A percentile compares a stretch with the other conserved stretches of the same genome.
phyloP scores from a whole-genome alignment of 1,140 invertebrate genomes.

The Drosophila asahinai region DNA sequence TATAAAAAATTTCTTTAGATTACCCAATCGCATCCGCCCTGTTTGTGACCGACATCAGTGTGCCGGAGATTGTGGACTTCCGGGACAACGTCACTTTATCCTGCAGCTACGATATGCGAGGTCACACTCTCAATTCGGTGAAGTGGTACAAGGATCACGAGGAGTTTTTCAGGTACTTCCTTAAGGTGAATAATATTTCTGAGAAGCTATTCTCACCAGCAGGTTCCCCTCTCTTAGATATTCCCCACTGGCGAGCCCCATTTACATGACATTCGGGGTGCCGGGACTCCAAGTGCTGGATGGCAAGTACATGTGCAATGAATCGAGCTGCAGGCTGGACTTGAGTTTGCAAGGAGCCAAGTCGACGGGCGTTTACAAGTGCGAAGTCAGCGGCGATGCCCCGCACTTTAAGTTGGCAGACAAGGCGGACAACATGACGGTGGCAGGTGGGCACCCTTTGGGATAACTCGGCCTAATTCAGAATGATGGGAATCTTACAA shows the following conservation, averaged over 20 bases:
- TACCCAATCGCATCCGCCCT: conserved; percentile 54
- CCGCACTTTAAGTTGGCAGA: conserved; percentile 88
- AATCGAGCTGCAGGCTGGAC: conserved; percentile 86
- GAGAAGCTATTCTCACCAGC: background rate
- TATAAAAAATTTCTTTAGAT: conserved; percentile 36
- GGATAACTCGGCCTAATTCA: no score
- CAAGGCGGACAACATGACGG: conserved; percentile 88
- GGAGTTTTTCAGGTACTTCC: conserved; percentile 89
- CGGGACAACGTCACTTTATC: conserved; percentile 86
- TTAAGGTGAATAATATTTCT: background rate
- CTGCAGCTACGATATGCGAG: conserved; percentile 87
- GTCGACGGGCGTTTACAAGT: conserved; percentile 87
- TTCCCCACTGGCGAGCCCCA: conserved; percentile 77
- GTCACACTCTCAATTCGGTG: conserved; percentile 90
- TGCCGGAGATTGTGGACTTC: conserved; percentile 86
- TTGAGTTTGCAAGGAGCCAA: conserved; percentile 86
- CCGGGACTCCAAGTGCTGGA: conserved; percentile 91
- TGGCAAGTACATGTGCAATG: conserved; percentile 88
- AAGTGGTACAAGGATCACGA: conserved; percentile 92
- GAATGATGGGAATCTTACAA: conserved; percentile 2
- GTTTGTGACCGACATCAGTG: conserved; percentile 83
- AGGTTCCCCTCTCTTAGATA: conserved; percentile 54
- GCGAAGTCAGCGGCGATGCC: conserved; percentile 89
- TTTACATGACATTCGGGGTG: conserved; percentile 78
- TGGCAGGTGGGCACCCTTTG: conserved; percentile 86